A percentile compares a stretch with the other conserved stretches of the same genome.
phyloP scores from a whole-genome alignment of 2,888 invertebrate genomes.

The Hoplodrina ambigua region DNA sequence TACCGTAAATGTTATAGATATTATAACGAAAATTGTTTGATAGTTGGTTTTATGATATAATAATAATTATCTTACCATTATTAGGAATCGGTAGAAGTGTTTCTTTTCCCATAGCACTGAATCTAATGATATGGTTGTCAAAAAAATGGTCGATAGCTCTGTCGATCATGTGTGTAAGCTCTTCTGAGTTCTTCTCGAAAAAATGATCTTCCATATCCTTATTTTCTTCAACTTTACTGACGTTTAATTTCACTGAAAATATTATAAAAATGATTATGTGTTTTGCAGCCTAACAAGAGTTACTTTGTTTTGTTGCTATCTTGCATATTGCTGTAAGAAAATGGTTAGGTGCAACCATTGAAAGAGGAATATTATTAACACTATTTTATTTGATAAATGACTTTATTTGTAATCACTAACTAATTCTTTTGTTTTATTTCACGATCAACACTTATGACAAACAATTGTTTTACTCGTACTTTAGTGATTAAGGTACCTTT shows the following conservation, averaged over 20 bases:
- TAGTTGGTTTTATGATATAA: too few relatives aligned
- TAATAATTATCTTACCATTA: slow-evolving; percentile 71
- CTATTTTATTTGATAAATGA: background rate
- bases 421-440: too few relatives aligned
- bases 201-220: slow-evolving; percentile 50
- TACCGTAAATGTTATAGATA: too few relatives aligned
- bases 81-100: slow-evolving; percentile 73
- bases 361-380: background rate
- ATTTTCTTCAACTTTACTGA: slow-evolving; percentile 59
- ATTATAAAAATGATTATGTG: rapidly evolving
- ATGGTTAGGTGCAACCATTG: slow-evolving; percentile 5
- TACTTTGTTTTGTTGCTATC: background rate
- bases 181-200: slow-evolving; percentile 68
- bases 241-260: slow-evolving; percentile 75
- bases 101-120: slow-evolving; percentile 80
- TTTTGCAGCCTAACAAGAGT: background rate
- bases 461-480: too few relatives aligned
- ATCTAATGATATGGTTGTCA: slow-evolving; percentile 87
- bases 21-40: too few relatives aligned
- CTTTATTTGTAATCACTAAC: too few relatives aligned
- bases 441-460: too few relatives aligned
- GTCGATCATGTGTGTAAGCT: slow-evolving; percentile 85
- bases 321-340: slow-evolving; percentile 5
- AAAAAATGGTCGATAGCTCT: slow-evolving; percentile 90
- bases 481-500: too few relatives aligned